phyloP scores from a whole-genome alignment of 2,797 vertebrate species.

The Tiaroga cobitis region DNA sequence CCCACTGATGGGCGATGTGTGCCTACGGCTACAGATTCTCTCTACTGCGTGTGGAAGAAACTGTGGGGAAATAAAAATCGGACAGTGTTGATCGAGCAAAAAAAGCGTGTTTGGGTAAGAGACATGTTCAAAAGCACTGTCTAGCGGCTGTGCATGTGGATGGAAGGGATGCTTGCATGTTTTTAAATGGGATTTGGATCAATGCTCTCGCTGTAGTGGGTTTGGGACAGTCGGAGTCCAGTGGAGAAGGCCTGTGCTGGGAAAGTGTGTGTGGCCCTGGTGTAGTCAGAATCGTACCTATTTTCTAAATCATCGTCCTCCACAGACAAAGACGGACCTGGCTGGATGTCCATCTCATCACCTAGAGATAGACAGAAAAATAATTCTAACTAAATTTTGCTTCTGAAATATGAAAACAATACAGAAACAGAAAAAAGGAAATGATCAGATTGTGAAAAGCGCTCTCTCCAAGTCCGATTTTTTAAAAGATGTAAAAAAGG shows the following conservation, averaged over 20 bases:
- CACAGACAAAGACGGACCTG: conserved; percentile 85
- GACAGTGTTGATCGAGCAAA: conserved; percentile 16
- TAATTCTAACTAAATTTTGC: neutral
- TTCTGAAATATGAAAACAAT: neutral
- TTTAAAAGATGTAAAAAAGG: neutral
- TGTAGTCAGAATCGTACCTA: conserved; percentile 93
- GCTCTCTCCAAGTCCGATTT: neutral
- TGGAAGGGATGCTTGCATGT: conserved; percentile 20
- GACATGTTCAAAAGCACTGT: conserved; percentile 55
- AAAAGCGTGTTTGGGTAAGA: conserved; percentile 5
- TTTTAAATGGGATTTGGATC: conserved; percentile 45
- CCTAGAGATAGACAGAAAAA: conserved; percentile 67
- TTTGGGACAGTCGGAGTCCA: conserved; percentile 59
- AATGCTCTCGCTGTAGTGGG: conserved; percentile 44
- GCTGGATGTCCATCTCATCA: conserved; percentile 87
- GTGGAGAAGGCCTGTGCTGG: conserved; percentile 64
- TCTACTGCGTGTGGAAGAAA: conserved; percentile 15
- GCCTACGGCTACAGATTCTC: conserved; percentile 22
- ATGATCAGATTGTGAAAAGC: neutral
- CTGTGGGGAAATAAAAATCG: conserved; percentile 10
- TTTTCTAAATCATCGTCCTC: conserved; percentile 98
- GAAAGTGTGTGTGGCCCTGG: conserved; percentile 43
- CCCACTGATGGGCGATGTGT: neutral
- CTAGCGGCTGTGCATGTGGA: conserved; percentile 74
- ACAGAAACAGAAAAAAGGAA: neutral